A percentile compares a stretch with the other conserved stretches of the same genome.
These are phyloP conservation scores for Zaprionus tsacasi DNA, from an alignment of 1,140 invertebrate genomes.

Conservation along the genomic window DNA sequence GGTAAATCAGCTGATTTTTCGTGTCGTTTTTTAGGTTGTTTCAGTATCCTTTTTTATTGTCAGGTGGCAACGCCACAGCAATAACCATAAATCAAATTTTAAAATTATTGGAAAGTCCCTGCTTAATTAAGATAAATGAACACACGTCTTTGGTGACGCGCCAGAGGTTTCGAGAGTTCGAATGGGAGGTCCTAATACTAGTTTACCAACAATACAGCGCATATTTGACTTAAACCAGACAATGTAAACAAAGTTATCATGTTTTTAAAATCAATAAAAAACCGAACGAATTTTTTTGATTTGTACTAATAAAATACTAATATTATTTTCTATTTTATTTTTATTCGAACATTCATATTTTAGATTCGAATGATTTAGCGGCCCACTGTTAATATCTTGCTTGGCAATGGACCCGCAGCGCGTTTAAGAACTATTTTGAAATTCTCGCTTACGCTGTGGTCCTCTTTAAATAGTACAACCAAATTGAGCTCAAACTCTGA, in stretches of 20 bases:
- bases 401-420: conserved; percentile 44
- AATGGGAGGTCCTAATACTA: too few species aligned
- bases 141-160: too few species aligned
- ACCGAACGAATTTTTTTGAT: too few species aligned
- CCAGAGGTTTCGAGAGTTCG: too few species aligned
- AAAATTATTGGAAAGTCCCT: too few species aligned
- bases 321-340: neutral
- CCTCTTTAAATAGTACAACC: conserved; percentile 96
- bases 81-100: neutral
- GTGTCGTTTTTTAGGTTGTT: conserved; percentile 14
- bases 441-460: conserved; percentile 98
- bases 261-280: too few species aligned
- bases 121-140: too few species aligned
- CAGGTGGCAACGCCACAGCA: conserved; percentile 15
- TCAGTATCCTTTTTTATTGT: neutral
- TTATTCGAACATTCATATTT: neutral
- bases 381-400: conserved; percentile 57
- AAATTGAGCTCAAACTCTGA: conserved; percentile 98
- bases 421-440: conserved; percentile 87
- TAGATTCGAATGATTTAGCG: conserved; percentile 24
- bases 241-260: too few species aligned
- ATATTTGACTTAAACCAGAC: too few species aligned
- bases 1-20: neutral
- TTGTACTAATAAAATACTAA: too few species aligned
- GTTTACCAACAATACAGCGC: too few species aligned